Evolutionary conservation across 2,113 vertebrate genomes (phyloP).

Genomic region (Microcebus murinus): DNA sequence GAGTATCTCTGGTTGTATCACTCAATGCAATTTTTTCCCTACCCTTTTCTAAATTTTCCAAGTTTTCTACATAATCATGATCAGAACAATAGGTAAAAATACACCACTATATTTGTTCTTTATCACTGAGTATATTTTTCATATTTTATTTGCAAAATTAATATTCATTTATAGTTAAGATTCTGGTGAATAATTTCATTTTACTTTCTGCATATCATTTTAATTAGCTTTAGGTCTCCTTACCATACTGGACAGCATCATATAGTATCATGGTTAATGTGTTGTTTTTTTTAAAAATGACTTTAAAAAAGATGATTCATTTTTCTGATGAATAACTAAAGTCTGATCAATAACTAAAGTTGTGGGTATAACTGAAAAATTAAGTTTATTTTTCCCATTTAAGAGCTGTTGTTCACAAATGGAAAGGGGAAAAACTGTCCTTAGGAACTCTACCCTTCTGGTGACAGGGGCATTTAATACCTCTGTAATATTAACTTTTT

Average conservation of each 20-base stretch:
- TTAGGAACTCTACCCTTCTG: not conserved
- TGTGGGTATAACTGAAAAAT: not conserved
- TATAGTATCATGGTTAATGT: not conserved
- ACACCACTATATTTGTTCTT: not conserved
- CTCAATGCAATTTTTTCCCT: not conserved
- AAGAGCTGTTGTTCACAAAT: not conserved
- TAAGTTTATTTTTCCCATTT: not conserved
- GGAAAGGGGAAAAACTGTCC: not conserved
- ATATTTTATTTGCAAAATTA: conserved; percentile 33
- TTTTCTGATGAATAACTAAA: conserved; percentile 17
- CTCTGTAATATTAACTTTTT: not conserved
- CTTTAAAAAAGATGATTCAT: not conserved
- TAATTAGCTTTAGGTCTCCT: conserved; percentile 10
- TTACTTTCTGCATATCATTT: conserved; percentile 20
- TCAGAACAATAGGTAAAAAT: not conserved
- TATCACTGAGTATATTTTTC: not conserved
- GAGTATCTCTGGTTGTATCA: not conserved
- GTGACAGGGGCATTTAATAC: not conserved
- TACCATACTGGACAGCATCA: not conserved
- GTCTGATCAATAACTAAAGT: not conserved
- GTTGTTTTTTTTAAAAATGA: not conserved
- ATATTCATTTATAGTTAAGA: conserved; percentile 11
- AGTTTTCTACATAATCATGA: not conserved
- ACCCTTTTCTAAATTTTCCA: not conserved
- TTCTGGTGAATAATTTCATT: not conserved